phyloP scores from a whole-genome alignment of 1,140 invertebrate genomes.

The Achroia grisella region DNA sequence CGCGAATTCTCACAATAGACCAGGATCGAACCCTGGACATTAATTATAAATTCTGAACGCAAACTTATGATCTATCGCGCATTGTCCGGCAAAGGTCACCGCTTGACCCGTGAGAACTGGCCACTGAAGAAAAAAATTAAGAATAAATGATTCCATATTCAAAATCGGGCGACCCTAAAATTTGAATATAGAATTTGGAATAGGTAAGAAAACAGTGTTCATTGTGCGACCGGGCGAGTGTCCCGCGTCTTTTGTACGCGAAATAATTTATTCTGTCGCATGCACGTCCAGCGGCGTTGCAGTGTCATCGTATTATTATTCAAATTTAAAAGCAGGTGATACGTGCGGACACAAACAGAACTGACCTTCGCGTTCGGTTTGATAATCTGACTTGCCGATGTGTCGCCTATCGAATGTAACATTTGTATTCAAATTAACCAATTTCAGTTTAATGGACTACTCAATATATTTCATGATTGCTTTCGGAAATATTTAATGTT shows the following conservation, averaged over 20 bases:
- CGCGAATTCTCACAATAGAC: constrained; percentile 52
- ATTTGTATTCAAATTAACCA: no score
- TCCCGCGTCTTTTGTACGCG: constrained; percentile 38
- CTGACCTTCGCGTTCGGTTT: constrained; percentile 41
- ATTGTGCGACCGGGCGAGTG: constrained; percentile 33
- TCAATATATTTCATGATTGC: no score
- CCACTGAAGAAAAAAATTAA: constrained; percentile 32
- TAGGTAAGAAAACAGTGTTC: constrained; percentile 57
- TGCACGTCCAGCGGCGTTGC: constrained; percentile 26
- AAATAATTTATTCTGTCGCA: constrained; percentile 60
- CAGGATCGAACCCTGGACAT: constrained; percentile 35
- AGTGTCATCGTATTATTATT: constrained; percentile 58
- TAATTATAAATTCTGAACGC: constrained; percentile 66
- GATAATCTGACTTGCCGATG: no score
- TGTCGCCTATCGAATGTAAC: no score
- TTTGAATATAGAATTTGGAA: constrained; percentile 55
- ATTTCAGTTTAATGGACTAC: no score
- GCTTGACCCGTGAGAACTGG: constrained; percentile 67
- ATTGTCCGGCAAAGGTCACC: constrained; percentile 60
- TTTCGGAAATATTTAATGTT: no score
- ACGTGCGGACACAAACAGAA: constrained; percentile 34
- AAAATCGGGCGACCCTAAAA: constrained; percentile 64
- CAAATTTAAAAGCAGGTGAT: constrained; percentile 47
- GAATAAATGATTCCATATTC: constrained; percentile 47
- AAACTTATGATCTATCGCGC: constrained; percentile 39